phyloP scores from a whole-genome alignment of 2,797 vertebrate species.

The Notamacropus eugenii region DNA sequence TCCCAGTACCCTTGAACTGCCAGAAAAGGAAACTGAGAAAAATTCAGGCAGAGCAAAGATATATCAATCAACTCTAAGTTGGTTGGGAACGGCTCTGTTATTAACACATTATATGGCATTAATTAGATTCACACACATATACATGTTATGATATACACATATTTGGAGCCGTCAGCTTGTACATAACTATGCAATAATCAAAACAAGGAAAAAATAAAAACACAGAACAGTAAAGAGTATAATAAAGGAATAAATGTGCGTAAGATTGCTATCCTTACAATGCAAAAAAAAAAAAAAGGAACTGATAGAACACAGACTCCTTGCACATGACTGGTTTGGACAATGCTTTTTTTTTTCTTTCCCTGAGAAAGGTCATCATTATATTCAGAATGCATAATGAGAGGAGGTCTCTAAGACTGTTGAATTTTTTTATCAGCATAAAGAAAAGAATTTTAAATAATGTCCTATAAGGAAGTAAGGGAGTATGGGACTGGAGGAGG shows the following conservation, averaged over 20 bases:
- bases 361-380: slow-evolving; percentile 15
- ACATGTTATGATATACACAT: background rate
- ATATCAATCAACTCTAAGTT: background rate
- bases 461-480: background rate
- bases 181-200: background rate
- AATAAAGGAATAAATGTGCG: background rate
- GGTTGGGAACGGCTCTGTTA: background rate
- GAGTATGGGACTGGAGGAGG: background rate
- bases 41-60: slow-evolving; percentile 13
- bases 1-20: background rate
- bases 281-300: background rate
- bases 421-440: slow-evolving; percentile 44
- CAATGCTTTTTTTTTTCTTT: background rate
- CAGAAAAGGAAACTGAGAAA: background rate
- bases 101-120: background rate
- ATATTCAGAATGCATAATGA: slow-evolving; percentile 44
- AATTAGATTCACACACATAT: background rate
- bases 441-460: slow-evolving; percentile 48
- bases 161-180: background rate
- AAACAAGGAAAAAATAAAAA: slow-evolving; percentile 29
- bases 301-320: background rate
- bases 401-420: slow-evolving; percentile 15
- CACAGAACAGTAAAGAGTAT: background rate
- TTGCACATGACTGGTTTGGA: background rate
- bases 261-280: background rate